Evolutionary conservation across 2,113 vertebrate species (phyloP), one percentile per base, ranked within the genome.

Genomic region (Alligator sinensis): DNA sequence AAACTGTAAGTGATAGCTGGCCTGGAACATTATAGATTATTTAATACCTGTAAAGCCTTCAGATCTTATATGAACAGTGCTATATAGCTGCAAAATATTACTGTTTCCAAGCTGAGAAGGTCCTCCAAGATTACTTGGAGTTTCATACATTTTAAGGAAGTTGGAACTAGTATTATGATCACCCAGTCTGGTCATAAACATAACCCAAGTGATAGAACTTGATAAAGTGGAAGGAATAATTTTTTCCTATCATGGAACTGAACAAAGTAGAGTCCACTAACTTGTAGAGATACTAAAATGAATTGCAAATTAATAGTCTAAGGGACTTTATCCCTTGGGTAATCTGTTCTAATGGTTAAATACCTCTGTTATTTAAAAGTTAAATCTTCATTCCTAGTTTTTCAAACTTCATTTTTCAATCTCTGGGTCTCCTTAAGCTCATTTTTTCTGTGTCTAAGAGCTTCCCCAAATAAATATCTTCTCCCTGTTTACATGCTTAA

Each of bases 1-100:
- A 22, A 88, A 92, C 92, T 60, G 68, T 86, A 92, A 91, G 18
- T 76, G 63, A 70, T 11, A 88, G 79, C 77, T 86, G 88, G 72
- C 28, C 28, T 85, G 82, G 1, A 16, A 80, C 86, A 57, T 89
- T 66, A 15, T 59, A 47, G 77, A 4, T 74, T 70, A 15, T 13
- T 83, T 2, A 5, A 27, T 55, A 68, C 22, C 17, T 58, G 54
- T 91, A 75, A 3, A 70, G 59, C 80, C 84, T 80, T 0, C 1
- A 38, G 82, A 87, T 47, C 47, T 47, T 47, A 47, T 47, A 47
- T 47, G 47, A 47, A 47, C 47, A 47, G 47, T 47, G 47, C 47
- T 47, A 47, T 47, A 47, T 47, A 47, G 47, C 47, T 47, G 47
- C 47, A 47, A 47, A 47, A 47, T 47, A 47, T 47, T 8, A 47